phyloP scores from a whole-genome alignment of 2,888 invertebrate species.

The Cheilosia vulpina region DNA sequence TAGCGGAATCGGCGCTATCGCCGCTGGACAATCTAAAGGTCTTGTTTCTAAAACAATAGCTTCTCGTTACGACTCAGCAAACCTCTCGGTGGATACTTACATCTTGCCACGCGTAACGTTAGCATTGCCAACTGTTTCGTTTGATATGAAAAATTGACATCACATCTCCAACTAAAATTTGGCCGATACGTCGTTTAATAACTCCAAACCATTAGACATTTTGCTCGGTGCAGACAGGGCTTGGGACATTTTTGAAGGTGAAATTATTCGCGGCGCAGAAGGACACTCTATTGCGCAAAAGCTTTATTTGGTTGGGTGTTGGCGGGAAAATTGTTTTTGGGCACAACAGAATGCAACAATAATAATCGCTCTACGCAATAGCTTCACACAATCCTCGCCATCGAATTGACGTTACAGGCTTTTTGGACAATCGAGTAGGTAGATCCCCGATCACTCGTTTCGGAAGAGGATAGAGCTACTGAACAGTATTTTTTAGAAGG shows the following conservation, averaged over 20 bases:
- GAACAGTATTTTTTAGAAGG: constrained; percentile 34
- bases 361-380: background rate
- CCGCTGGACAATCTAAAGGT: constrained; percentile 25
- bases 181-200: constrained; percentile 23
- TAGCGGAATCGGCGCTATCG: constrained; percentile 27
- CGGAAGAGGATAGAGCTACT: constrained; percentile 20
- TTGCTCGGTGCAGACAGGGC: constrained; percentile 37
- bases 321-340: constrained; percentile 2
- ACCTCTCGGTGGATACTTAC: constrained; percentile 28
- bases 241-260: constrained; percentile 12
- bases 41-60: background rate
- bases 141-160: constrained; percentile 23
- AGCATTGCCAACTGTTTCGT: constrained; percentile 8
- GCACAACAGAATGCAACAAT: too few species aligned
- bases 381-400: constrained; percentile 6
- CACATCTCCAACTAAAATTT: constrained; percentile 25
- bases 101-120: constrained; percentile 13
- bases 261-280: background rate
- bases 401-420: constrained; percentile 11
- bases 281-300: constrained; percentile 19
- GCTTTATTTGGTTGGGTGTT: constrained; percentile 18
- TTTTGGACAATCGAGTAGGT: constrained; percentile 40
- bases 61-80: constrained; percentile 7
- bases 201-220: constrained; percentile 4
- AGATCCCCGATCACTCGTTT: constrained; percentile 8